Conservation (phyloP, 2,888 invertebrate genomes). For the Ceratothoa steindachneri region DNA sequence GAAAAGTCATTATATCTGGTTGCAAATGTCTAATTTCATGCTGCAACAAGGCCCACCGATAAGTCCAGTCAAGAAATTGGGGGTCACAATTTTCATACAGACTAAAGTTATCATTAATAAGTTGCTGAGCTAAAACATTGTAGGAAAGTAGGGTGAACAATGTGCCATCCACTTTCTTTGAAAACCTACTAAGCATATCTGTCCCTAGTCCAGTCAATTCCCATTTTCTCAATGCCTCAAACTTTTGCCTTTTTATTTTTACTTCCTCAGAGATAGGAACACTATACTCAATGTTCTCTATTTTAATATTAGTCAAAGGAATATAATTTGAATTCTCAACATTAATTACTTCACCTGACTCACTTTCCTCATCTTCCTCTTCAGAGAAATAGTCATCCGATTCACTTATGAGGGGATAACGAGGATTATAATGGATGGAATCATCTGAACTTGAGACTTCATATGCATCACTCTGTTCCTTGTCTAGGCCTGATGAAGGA, state of each 20-base stretch:
- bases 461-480: too few species aligned
- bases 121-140: conserved; percentile 44
- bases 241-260: neutral
- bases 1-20: conserved; percentile 68
- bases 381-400: too few species aligned
- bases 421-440: too few species aligned
- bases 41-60: conserved; percentile 41
- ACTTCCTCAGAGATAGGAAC: neutral
- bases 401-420: too few species aligned
- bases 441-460: neutral
- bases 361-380: neutral
- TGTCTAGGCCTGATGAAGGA: too few species aligned
- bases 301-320: neutral
- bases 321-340: neutral
- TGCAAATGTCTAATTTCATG: conserved; percentile 60
- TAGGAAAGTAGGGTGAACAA: conserved; percentile 42
- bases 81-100: conserved; percentile 28
- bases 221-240: conserved; percentile 29
- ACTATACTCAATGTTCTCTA: neutral
- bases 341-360: neutral
- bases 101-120: conserved; percentile 19
- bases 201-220: conserved; percentile 24
- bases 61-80: conserved; percentile 28
- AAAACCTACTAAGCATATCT: conserved; percentile 1
- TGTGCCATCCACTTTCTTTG: conserved; percentile 6